Conservation (phyloP, 2,113 vertebrate genomes). For the Trogon melanurus region DNA sequence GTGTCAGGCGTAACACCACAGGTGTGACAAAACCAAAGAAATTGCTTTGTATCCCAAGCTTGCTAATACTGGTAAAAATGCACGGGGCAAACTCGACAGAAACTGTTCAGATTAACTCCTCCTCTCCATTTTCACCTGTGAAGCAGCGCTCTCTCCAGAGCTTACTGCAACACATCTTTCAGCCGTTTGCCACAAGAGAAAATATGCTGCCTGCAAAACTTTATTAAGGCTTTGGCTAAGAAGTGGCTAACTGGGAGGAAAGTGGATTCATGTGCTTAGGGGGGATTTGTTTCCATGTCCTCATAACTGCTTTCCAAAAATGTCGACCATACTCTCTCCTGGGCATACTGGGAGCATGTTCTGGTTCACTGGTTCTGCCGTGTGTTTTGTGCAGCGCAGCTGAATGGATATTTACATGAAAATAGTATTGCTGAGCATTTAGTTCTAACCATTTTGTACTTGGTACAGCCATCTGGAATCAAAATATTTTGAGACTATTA, state of each 20-base stretch:
- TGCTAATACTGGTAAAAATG: neutral
- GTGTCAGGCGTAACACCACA: neutral
- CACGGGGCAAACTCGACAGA: neutral
- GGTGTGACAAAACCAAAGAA: neutral
- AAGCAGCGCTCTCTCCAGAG: neutral
- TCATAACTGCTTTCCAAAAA: neutral
- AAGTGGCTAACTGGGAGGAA: neutral
- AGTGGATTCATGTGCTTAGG: neutral
- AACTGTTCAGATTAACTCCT: neutral
- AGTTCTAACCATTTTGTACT: conserved; percentile 34
- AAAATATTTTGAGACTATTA: conserved; percentile 13
- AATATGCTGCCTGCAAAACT: neutral
- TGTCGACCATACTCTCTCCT: neutral
- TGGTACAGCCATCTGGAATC: conserved; percentile 39
- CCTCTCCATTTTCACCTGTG: accelerated
- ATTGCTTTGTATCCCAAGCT: neutral
- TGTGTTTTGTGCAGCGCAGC: neutral
- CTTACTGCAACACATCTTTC: neutral
- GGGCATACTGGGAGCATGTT: neutral
- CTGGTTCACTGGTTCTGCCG: neutral
- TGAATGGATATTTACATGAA: conserved; percentile 39
- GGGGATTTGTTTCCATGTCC: neutral
- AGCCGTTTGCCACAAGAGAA: neutral
- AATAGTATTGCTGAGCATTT: conserved; percentile 42
- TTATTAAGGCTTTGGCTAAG: neutral